Evolutionary conservation across 2,797 vertebrate species (phyloP).

Genomic region (Callimico goeldii): DNA sequence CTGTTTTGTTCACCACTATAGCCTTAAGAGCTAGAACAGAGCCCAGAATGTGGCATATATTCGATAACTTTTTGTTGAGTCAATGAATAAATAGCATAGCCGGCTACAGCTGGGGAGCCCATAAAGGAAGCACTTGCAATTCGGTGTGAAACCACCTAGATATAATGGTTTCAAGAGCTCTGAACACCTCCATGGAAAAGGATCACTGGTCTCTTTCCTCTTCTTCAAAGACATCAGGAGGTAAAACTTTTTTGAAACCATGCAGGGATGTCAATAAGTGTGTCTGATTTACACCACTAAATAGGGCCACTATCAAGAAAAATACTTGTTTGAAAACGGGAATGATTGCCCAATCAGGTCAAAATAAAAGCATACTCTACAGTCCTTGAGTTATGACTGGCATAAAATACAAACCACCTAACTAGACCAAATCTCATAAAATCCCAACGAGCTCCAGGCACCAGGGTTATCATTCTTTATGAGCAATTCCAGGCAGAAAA

Average conservation of each 20-base stretch:
- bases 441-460: background rate
- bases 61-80: background rate
- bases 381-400: background rate
- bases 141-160: background rate
- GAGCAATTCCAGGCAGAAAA: conserved; percentile 6
- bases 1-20: background rate
- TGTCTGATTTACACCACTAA: background rate
- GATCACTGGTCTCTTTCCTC: background rate
- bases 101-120: background rate
- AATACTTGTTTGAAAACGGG: background rate
- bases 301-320: background rate
- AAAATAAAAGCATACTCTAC: conserved; percentile 10
- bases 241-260: conserved; percentile 1
- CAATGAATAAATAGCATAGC: background rate
- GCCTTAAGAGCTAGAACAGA: background rate
- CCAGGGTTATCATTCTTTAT: background rate
- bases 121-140: background rate
- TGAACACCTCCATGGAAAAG: background rate
- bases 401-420: background rate
- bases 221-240: background rate
- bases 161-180: background rate
- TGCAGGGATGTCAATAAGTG: background rate
- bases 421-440: background rate
- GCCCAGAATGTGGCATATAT: background rate
- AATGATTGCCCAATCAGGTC: background rate